Conservation (phyloP, 2,113 vertebrate species). For the Podarcis cretensis region DNA sequence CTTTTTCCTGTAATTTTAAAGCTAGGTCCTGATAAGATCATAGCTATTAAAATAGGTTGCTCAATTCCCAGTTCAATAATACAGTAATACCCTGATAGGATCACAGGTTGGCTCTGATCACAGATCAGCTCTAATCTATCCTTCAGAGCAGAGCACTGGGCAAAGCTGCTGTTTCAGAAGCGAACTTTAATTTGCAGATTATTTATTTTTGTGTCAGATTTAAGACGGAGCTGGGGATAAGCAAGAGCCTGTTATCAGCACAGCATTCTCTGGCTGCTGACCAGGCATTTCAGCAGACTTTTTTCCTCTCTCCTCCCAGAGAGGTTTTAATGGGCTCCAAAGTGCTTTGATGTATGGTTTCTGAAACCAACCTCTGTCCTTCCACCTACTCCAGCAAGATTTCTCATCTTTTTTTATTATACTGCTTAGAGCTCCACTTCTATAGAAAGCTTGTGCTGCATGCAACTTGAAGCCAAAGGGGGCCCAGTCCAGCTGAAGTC, state of each 20-base stretch:
- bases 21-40: neutral
- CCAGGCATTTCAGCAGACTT: constrained; percentile 1
- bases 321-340: constrained; percentile 18
- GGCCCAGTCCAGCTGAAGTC: neutral
- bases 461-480: neutral
- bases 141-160: constrained; percentile 12
- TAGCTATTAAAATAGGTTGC: constrained; percentile 49
- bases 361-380: constrained; percentile 16
- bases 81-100: constrained; percentile 49
- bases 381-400: neutral
- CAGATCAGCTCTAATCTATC: constrained; percentile 39
- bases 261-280: constrained; percentile 43
- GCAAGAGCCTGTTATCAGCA: neutral
- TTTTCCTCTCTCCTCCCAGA: neutral
- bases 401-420: neutral
- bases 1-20: constrained; percentile 32
- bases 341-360: neutral
- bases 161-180: constrained; percentile 1
- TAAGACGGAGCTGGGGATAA: neutral
- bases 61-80: constrained; percentile 48
- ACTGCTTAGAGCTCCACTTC: neutral
- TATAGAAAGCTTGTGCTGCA: neutral
- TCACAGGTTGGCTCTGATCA: constrained; percentile 46
- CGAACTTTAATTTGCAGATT: constrained; percentile 39
- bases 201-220: constrained; percentile 14